These are phyloP conservation scores for Melinaea menophilus DNA, from an alignment of 2,888 invertebrate species.

Conservation along the genomic window DNA sequence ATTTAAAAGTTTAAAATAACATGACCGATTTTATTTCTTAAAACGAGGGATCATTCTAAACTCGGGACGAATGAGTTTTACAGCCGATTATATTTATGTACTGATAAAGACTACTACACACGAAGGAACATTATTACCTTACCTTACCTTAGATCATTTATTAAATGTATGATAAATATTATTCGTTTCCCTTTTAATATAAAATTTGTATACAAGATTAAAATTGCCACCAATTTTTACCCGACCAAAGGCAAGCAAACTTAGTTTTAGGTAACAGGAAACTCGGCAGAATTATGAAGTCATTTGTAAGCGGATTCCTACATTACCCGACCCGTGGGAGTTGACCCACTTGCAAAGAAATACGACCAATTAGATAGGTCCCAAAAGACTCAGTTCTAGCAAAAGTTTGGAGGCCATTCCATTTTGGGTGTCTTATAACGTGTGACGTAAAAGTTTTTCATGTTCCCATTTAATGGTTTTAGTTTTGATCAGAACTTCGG, in stretches of 20 bases:
- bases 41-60: neutral
- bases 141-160: too few species aligned
- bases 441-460: slow-evolving; percentile 5
- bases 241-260: neutral
- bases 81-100: too few species aligned
- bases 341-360: slow-evolving; percentile 24
- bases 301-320: slow-evolving; percentile 20
- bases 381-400: slow-evolving; percentile 17
- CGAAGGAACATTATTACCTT: too few species aligned
- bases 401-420: slow-evolving; percentile 6
- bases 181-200: too few species aligned
- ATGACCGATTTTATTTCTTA: neutral
- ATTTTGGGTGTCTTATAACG: slow-evolving; percentile 16
- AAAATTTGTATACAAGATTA: too few species aligned
- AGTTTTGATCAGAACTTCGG: slow-evolving; percentile 2
- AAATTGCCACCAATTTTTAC: too few species aligned
- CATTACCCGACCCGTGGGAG: slow-evolving; percentile 21
- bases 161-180: too few species aligned
- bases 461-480: slow-evolving; percentile 3
- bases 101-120: too few species aligned
- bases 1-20: slow-evolving; percentile 5
- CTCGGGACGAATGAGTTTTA: neutral
- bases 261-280: neutral
- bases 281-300: slow-evolving; percentile 3
- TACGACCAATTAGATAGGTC: slow-evolving; percentile 24